Conservation (phyloP, 2,797 vertebrate species). For the Adrianichthys oophorus region DNA sequence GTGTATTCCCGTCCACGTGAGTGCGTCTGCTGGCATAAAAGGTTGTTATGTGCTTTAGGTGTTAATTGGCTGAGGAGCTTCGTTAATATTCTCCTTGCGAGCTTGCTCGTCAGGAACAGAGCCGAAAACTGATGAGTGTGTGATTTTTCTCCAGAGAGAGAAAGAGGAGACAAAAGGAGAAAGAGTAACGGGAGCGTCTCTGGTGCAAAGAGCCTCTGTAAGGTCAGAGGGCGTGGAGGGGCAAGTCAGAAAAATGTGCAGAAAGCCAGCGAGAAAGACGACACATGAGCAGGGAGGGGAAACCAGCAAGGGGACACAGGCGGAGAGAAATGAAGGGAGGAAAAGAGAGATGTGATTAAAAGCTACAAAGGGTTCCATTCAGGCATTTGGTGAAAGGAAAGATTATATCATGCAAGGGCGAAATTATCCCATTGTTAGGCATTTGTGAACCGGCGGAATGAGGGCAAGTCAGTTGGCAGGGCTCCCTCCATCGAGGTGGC, state of each 20-base stretch:
- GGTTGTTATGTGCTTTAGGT: constrained; percentile 82
- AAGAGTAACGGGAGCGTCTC: constrained; percentile 56
- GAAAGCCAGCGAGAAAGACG: constrained; percentile 29
- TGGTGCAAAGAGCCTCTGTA: constrained; percentile 60
- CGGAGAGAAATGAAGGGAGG: constrained; percentile 34
- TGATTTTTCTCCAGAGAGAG: constrained; percentile 75
- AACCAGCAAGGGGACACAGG: constrained; percentile 37
- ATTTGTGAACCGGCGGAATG: constrained; percentile 67
- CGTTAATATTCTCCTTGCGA: constrained; percentile 83
- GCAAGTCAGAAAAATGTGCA: constrained; percentile 33
- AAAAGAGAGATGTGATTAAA: constrained; percentile 63
- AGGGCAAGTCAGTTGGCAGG: constrained; percentile 52
- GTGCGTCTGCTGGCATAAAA: constrained; percentile 65
- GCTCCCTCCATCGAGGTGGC: constrained; percentile 35
- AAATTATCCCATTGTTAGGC: constrained; percentile 75
- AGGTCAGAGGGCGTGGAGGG: constrained; percentile 63
- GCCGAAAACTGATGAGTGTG: constrained; percentile 83
- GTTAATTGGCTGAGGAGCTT: constrained; percentile 82
- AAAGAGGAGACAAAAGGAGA: constrained; percentile 25
- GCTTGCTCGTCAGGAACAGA: constrained; percentile 76
- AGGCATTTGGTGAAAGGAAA: constrained; percentile 71
- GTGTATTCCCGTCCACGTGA: constrained; percentile 3
- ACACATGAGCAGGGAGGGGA: constrained; percentile 27
- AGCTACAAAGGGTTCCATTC: constrained; percentile 73
- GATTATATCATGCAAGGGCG: constrained; percentile 75